Conservation (phyloP, 1,140 invertebrate genomes). For the Pantala flavescens region DNA sequence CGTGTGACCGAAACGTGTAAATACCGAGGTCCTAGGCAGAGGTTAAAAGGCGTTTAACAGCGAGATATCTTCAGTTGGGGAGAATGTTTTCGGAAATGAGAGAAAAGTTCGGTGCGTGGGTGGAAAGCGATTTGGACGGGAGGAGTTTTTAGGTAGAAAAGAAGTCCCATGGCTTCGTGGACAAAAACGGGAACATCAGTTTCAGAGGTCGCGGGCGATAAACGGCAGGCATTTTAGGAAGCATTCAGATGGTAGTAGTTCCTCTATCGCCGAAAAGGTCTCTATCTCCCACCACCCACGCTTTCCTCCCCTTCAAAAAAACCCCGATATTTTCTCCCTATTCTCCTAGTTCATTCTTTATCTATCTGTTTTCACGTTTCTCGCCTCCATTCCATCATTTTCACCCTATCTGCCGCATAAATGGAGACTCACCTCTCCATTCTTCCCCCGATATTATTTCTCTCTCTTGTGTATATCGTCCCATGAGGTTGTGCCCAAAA, state of each 20-base stretch:
- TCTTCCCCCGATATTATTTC: too few species aligned
- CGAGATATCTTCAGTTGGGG: too few species aligned
- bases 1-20: too few species aligned
- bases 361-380: neutral
- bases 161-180: neutral
- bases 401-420: neutral
- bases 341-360: neutral
- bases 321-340: neutral
- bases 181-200: slow-evolving; percentile 5
- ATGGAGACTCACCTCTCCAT: neutral
- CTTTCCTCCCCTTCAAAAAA: neutral
- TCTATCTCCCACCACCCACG: neutral
- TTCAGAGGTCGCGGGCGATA: slow-evolving; percentile 2
- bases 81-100: too few species aligned
- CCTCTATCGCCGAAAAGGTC: neutral
- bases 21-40: too few species aligned
- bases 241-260: neutral
- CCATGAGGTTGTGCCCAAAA: too few species aligned
- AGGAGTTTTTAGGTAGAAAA: neutral
- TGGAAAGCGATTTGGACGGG: too few species aligned
- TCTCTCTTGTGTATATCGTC: too few species aligned
- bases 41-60: too few species aligned
- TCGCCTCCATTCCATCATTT: neutral
- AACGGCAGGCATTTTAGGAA: neutral
- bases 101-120: too few species aligned